Percentiles rank a stretch among this genome's conserved stretches.
Evolutionary conservation across 2,888 invertebrate species (phyloP).

Genomic region (Ctena decussata): DNA sequence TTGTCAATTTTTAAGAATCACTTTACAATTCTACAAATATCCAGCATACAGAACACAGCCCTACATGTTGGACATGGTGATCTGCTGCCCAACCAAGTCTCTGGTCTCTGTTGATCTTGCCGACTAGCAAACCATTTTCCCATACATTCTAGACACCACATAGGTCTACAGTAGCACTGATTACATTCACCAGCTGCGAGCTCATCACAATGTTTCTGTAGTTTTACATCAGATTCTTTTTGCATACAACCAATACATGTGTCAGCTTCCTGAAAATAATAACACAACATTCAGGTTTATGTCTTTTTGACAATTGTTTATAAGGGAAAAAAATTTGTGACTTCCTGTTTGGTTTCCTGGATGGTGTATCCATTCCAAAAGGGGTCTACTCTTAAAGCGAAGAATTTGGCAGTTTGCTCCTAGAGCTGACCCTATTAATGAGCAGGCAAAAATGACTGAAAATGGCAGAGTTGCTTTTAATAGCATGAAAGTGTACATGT

Average conservation of each 20-base stretch:
- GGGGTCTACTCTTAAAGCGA: no score
- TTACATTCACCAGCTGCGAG: conserved; percentile 87
- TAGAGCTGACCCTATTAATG: no score
- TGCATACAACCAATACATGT: conserved; percentile 97
- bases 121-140: conserved; percentile 92
- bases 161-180: conserved; percentile 92
- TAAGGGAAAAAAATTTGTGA: no score
- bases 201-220: conserved; percentile 90
- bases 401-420: no score
- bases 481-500: no score
- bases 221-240: conserved; percentile 92
- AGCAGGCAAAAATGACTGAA: no score
- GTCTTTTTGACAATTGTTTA: no score
- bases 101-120: conserved; percentile 91
- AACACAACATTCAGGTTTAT: no score
- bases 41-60: conserved; percentile 94
- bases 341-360: no score
- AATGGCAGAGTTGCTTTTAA: no score
- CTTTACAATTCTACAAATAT: conserved; percentile 90
- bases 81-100: conserved; percentile 93
- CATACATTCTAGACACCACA: conserved; percentile 94
- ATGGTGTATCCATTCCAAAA: no score
- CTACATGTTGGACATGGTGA: conserved; percentile 96
- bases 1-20: no score
- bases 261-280: conserved; percentile 91